Conservation (phyloP, 2,888 invertebrate genomes). For the Rhimphoctona megacephalus region DNA sequence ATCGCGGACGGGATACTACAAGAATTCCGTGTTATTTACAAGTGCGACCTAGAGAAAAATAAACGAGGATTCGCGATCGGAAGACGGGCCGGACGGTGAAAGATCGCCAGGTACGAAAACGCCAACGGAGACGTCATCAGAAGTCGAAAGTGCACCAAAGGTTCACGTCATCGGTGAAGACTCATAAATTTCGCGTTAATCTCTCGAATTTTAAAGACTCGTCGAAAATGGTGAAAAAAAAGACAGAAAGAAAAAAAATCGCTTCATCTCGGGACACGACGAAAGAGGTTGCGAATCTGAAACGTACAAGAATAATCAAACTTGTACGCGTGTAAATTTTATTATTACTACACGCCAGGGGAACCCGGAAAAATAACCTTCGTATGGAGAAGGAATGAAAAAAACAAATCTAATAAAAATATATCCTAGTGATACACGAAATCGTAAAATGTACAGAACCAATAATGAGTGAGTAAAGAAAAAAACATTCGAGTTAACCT, state of each 20-base stretch:
- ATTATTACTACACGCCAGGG: conserved; percentile 42
- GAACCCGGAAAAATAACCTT: conserved; percentile 30
- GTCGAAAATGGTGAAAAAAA: background rate
- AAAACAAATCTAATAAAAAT: background rate
- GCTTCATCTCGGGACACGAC: conserved; percentile 7
- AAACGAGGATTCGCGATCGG: conserved; percentile 74
- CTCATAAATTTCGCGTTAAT: conserved; percentile 39
- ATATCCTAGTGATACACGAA: conserved; percentile 47
- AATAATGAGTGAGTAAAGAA: conserved; percentile 34
- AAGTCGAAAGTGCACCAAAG: conserved; percentile 53
- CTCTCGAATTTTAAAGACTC: conserved; percentile 36
- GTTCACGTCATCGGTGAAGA: conserved; percentile 36
- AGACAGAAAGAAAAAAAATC: background rate
- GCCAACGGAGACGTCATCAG: conserved; percentile 58
- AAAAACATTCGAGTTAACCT: conserved; percentile 33
- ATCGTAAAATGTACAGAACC: conserved; percentile 60
- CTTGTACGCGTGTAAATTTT: conserved; percentile 55
- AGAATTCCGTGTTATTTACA: conserved; percentile 95
- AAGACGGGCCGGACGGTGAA: conserved; percentile 62
- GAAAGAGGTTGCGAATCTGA: background rate
- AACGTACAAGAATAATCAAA: background rate
- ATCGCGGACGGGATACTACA: conserved; percentile 90
- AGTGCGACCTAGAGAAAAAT: conserved; percentile 90
- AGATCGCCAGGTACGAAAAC: conserved; percentile 71
- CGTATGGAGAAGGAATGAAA: conserved; percentile 2